Base-by-base conservation (phyloP, 2,888 invertebrate genomes). In the Eupithecia subfuscata region DNA sequence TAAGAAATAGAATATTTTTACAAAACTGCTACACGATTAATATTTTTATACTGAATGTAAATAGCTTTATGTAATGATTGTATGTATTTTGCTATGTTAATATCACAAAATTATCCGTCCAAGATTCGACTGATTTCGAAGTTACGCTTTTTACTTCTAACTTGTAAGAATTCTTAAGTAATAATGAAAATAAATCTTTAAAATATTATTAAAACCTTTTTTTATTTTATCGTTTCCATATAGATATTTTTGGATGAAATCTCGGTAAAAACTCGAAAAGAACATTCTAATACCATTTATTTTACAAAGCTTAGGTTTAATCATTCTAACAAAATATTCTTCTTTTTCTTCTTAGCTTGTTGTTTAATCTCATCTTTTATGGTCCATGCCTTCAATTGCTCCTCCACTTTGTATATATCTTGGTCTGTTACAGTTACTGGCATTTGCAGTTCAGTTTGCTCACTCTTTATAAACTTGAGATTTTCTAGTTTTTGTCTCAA, bases 401-500 rank as follows among this genome's bases (percentile, higher is more conserved):
- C 87, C 75, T 95, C 95, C 0, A 96, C 95, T 69, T 91, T 91
- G 71, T 95, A 95, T 45, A 98, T 97, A 78, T 97, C 96, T 80
- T 96, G 95, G 76, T 96, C 95, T 0, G 95, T 96, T 0, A 98
- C 95, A 0, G 97, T 97, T 0, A 97, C 93, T 2, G 95, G 91
- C 1, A 97, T 87, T 71, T 96, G 95, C 76, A 96, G 96, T 16
- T 96, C 96, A 68, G 95, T 91, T 87, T 98, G 98, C 88, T 98
- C 97, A 78, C 96, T 95, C 56, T 96, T 95, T n/a, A 98, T 97
- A 84, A 97, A 97, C 78, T 96, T 91, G 2, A 98, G 89, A 30
- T 96, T 96, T 68, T 96, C 95, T 0, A 97, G 94, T 87, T 98
- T 98, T 73, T 97, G 96, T 85, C 96, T 94, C 30, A 97, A 92